These are phyloP conservation scores for Amphiduros pacificus DNA, from an alignment of 2,888 invertebrate species.

Conservation along the genomic window DNA sequence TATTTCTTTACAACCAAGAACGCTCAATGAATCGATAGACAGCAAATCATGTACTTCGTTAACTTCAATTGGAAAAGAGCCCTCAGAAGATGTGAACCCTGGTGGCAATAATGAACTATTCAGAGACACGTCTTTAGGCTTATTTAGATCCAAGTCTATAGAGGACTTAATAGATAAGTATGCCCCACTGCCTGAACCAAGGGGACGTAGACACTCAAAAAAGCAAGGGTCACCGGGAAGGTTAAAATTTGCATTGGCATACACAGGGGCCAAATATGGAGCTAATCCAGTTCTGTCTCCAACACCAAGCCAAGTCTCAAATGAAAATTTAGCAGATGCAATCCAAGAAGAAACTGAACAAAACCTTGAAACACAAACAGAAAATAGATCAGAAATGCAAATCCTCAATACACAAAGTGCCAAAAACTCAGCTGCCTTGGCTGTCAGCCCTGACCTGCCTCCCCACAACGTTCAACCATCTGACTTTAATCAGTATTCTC, in stretches of 20 bases:
- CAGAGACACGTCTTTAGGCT: background rate
- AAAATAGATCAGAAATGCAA: too few species aligned
- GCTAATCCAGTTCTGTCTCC: slow-evolving; percentile 5
- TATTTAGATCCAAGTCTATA: slow-evolving; percentile 2
- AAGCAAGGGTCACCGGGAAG: background rate
- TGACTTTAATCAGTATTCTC: too few species aligned
- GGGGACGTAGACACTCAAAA: background rate
- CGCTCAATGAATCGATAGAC: too few species aligned
- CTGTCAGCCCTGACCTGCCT: too few species aligned
- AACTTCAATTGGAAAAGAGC: too few species aligned
- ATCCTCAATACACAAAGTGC: too few species aligned
- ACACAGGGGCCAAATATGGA: background rate
- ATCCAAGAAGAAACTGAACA: background rate
- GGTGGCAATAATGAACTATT: background rate
- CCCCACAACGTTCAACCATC: too few species aligned
- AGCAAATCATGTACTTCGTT: too few species aligned
- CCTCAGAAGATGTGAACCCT: too few species aligned
- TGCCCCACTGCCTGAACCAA: slow-evolving; percentile 1
- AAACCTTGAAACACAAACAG: too few species aligned
- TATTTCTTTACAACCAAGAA: too few species aligned
- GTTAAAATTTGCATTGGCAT: background rate
- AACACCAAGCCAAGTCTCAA: background rate
- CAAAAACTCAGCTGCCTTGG: too few species aligned
- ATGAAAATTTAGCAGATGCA: background rate
- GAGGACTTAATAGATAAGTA: slow-evolving; percentile 15